phyloP scores from a whole-genome alignment of 2,113 vertebrate species.

The Elachura formosa region DNA sequence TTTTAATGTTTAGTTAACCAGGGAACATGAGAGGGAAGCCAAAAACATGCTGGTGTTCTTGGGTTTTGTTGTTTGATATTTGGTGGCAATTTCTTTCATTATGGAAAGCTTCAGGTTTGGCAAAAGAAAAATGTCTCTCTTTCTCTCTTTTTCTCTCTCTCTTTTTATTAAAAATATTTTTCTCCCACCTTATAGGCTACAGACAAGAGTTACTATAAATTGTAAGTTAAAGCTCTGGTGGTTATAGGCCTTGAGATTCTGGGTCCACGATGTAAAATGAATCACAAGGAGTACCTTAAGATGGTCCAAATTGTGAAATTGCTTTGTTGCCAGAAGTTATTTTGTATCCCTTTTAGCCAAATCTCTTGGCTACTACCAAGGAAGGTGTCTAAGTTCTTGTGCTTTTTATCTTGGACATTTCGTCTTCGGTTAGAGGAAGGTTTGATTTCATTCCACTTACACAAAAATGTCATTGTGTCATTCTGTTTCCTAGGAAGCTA shows the following conservation, averaged over 20 bases:
- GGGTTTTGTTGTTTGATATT: background rate
- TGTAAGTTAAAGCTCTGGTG: background rate
- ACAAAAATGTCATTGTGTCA: background rate
- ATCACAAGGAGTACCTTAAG: background rate
- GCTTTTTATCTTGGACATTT: background rate
- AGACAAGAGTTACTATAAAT: background rate
- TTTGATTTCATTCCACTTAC: background rate
- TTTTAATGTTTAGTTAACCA: background rate
- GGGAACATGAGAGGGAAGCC: background rate
- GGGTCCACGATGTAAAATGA: background rate
- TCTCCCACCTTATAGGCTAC: background rate
- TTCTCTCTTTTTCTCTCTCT: too few relatives aligned
- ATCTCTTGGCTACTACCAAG: background rate
- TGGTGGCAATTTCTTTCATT: background rate
- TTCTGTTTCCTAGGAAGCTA: conserved; percentile 82
- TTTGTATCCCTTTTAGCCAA: background rate
- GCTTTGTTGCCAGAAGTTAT: background rate
- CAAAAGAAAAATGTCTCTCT: background rate
- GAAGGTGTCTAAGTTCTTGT: background rate
- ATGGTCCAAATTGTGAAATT: background rate
- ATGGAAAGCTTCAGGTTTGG: background rate
- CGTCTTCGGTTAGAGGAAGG: background rate
- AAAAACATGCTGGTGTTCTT: background rate
- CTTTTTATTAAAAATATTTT: background rate
- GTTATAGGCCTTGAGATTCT: background rate